Percentiles rank a stretch among this genome's conserved stretches.
These are phyloP conservation scores for Nomia melanderi DNA, from an alignment of 1,140 invertebrate species.

Conservation along the genomic window DNA sequence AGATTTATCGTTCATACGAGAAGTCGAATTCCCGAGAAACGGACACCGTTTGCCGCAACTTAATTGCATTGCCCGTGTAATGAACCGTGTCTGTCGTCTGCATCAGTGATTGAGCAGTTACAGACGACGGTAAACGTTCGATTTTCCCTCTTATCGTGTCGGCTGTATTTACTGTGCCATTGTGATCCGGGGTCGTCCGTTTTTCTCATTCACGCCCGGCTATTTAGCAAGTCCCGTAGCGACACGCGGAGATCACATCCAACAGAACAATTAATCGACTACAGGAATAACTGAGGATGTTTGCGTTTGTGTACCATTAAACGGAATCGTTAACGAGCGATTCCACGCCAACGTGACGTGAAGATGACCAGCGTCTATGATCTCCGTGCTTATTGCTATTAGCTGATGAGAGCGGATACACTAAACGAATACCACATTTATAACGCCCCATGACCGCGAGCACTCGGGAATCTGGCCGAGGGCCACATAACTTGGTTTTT, in stretches of 20 bases:
- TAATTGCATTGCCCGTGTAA: conserved; percentile 48
- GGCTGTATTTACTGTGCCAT: not conserved
- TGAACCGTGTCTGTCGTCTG: conserved; percentile 32
- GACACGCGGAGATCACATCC: too few relatives aligned
- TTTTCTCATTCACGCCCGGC: not conserved
- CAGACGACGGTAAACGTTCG: conserved; percentile 1
- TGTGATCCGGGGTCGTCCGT: not conserved
- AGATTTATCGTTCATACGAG: conserved; percentile 33
- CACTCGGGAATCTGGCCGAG: conserved; percentile 37
- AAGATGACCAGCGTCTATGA: conserved; percentile 22
- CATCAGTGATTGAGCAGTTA: conserved; percentile 33
- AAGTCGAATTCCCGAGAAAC: conserved; percentile 12
- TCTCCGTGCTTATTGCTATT: conserved; percentile 46
- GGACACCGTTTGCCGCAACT: not conserved
- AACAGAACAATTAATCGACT: too few relatives aligned
- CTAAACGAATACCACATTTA: conserved; percentile 50
- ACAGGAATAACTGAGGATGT: too few relatives aligned
- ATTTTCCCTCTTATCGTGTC: conserved; percentile 30
- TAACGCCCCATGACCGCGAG: conserved; percentile 16
- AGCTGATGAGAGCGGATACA: conserved; percentile 32
- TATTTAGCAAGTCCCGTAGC: conserved; percentile 19
- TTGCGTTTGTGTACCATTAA: not conserved
- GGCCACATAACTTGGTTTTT: conserved; percentile 35
- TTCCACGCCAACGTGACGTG: not conserved
- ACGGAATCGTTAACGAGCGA: not conserved